Conservation (phyloP, 2,113 vertebrate genomes). For the Heterocephalus glaber region DNA sequence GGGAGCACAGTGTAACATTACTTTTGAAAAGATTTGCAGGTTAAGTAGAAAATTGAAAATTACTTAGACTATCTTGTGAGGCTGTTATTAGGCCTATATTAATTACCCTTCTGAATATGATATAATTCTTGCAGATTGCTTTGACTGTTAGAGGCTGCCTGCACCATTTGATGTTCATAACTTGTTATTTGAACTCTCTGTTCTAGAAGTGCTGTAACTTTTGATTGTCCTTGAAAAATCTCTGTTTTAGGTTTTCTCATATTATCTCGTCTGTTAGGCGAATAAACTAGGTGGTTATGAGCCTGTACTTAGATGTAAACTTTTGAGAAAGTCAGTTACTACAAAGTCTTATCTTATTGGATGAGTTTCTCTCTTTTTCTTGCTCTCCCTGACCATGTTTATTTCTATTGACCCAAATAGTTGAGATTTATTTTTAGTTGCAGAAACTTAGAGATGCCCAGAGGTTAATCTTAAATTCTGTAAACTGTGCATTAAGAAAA, state of each 20-base stretch:
- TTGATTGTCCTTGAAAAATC: background rate
- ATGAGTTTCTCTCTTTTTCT: background rate
- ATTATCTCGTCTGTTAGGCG: background rate
- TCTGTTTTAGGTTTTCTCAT: background rate
- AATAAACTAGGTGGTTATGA: background rate
- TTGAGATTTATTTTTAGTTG: conserved; percentile 69
- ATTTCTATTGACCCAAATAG: conserved; percentile 69
- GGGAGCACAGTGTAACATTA: background rate
- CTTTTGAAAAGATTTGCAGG: conserved; percentile 28
- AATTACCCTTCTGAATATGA: background rate
- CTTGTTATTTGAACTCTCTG: background rate
- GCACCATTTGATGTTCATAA: background rate
- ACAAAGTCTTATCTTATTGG: background rate
- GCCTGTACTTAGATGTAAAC: conserved; percentile 26
- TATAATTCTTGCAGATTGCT: background rate
- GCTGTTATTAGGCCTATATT: background rate
- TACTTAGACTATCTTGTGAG: background rate
- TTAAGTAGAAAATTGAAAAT: background rate
- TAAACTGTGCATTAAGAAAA: conserved; percentile 24
- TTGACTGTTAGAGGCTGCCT: background rate
- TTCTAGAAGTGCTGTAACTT: background rate
- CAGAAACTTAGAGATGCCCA: conserved; percentile 44
- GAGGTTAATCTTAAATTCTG: conserved; percentile 43
- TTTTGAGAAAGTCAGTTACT: conserved; percentile 59
- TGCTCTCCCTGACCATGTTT: conserved; percentile 48